These are phyloP conservation scores for Acanthisitta chloris DNA, from an alignment of 2,113 vertebrate genomes.

Conservation along the genomic window DNA sequence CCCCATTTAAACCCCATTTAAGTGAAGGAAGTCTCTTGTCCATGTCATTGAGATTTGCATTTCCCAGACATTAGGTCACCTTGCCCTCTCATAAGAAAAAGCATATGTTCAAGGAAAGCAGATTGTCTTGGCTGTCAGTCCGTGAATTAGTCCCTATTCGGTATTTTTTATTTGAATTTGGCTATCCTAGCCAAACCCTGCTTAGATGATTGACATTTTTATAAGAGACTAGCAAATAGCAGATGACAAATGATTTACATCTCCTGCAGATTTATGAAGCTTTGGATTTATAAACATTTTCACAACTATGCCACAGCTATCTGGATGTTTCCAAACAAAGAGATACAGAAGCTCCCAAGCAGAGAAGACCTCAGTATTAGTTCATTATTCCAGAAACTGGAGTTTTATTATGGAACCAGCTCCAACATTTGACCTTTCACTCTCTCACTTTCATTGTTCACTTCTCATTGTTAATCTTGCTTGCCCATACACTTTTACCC, in stretches of 20 bases:
- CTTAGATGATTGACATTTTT: slow-evolving; percentile 41
- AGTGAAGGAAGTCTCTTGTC: neutral
- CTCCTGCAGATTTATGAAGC: neutral
- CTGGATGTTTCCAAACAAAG: slow-evolving; percentile 27
- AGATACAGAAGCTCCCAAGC: neutral
- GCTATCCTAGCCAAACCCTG: neutral
- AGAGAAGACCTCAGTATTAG: neutral
- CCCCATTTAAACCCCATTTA: neutral
- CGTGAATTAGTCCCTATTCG: neutral
- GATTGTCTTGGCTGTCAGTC: neutral
- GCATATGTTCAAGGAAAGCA: neutral
- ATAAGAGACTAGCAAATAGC: slow-evolving; percentile 1
- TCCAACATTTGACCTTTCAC: neutral
- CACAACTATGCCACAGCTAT: neutral
- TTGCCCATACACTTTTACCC: neutral
- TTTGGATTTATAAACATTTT: slow-evolving; percentile 27
- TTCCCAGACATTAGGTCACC: neutral
- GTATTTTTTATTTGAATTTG: slow-evolving; percentile 1
- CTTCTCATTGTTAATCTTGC: neutral
- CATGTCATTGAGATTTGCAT: neutral
- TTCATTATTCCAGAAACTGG: neutral
- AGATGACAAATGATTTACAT: slow-evolving; percentile 39
- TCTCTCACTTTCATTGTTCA: neutral
- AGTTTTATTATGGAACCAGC: neutral
- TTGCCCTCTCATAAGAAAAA: neutral